Percentiles rank a stretch among this genome's conserved stretches.
phyloP scores from a whole-genome alignment of 2,797 vertebrate genomes.

The Tenualosa thibaudeaui region DNA sequence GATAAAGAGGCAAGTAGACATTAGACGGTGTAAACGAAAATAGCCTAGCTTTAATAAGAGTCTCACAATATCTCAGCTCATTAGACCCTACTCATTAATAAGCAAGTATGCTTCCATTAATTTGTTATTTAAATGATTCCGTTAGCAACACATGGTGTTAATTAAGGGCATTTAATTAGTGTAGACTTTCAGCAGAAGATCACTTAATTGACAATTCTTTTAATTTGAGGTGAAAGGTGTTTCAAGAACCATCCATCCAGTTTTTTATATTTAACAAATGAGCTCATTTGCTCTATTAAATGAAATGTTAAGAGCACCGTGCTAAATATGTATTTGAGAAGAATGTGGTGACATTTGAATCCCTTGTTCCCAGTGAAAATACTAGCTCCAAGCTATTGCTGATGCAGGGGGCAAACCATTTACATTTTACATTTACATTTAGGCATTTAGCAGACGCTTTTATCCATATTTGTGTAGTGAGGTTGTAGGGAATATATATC shows the following conservation, averaged over 20 bases:
- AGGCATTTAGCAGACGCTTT: too few relatives aligned
- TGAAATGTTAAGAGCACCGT: not conserved
- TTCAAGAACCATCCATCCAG: slow-evolving; percentile 10
- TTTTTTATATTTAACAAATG: slow-evolving; percentile 6
- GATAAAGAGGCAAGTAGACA: not conserved
- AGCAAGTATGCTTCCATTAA: slow-evolving; percentile 27
- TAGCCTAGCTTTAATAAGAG: not conserved
- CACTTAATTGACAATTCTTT: slow-evolving; percentile 36
- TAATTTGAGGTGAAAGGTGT: slow-evolving; percentile 41
- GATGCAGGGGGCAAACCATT: too few relatives aligned
- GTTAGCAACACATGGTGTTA: slow-evolving; percentile 40
- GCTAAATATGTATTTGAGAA: not conserved
- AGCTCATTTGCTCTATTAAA: slow-evolving; percentile 15
- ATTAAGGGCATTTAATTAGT: slow-evolving; percentile 45
- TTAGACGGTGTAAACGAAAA: slow-evolving; percentile 15
- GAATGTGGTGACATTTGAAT: not conserved
- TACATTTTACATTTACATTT: too few relatives aligned
- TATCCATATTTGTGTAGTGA: too few relatives aligned
- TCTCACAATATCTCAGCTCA: slow-evolving; percentile 8
- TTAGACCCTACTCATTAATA: slow-evolving; percentile 30
- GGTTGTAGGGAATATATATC: too few relatives aligned
- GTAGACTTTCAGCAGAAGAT: slow-evolving; percentile 33
- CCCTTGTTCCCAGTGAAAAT: not conserved
- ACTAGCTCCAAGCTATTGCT: not conserved
- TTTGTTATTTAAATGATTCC: slow-evolving; percentile 36